A percentile compares a stretch with the other conserved stretches of the same genome.
phyloP scores from a whole-genome alignment of 2,888 invertebrate genomes.

The Drosophila mettleri region DNA sequence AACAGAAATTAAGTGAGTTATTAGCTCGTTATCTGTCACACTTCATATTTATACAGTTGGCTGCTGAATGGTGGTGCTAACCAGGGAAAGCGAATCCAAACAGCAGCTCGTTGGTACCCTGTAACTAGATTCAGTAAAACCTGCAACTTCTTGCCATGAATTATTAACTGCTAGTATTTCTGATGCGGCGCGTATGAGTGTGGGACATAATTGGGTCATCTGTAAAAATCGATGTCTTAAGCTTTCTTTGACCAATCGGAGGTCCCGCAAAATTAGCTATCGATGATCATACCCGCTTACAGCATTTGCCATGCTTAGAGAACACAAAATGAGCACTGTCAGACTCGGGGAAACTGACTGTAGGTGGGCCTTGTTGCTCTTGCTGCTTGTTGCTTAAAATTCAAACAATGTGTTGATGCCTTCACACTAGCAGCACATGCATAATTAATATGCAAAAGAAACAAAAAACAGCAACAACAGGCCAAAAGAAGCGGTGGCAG shows the following conservation, averaged over 20 bases:
- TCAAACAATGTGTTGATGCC: constrained; percentile 82
- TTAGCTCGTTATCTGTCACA: constrained; percentile 78
- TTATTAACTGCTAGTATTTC: too few relatives aligned
- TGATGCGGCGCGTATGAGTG: too few relatives aligned
- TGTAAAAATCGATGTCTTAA: too few relatives aligned
- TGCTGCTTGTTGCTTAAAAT: constrained; percentile 75
- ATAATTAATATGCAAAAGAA: constrained; percentile 80
- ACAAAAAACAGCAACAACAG: constrained; percentile 49
- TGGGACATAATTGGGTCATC: too few relatives aligned
- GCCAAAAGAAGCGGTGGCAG: too few relatives aligned
- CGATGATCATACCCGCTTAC: not conserved
- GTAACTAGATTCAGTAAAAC: not conserved
- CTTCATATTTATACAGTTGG: constrained; percentile 76
- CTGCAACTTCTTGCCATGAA: too few relatives aligned
- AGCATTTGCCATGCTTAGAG: not conserved
- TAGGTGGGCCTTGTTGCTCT: constrained; percentile 19
- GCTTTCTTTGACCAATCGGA: not conserved
- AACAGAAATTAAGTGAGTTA: constrained; percentile 68
- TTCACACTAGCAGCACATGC: constrained; percentile 80
- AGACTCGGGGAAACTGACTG: constrained; percentile 1
- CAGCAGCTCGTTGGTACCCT: not conserved
- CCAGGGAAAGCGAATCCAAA: constrained; percentile 26
- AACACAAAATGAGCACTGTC: constrained; percentile 12
- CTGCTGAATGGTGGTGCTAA: constrained; percentile 39
- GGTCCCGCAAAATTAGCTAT: not conserved